Percentiles rank a stretch among this genome's conserved stretches.
These are phyloP conservation scores for Philaenus spumarius DNA, from an alignment of 1,140 invertebrate genomes.

Conservation along the genomic window DNA sequence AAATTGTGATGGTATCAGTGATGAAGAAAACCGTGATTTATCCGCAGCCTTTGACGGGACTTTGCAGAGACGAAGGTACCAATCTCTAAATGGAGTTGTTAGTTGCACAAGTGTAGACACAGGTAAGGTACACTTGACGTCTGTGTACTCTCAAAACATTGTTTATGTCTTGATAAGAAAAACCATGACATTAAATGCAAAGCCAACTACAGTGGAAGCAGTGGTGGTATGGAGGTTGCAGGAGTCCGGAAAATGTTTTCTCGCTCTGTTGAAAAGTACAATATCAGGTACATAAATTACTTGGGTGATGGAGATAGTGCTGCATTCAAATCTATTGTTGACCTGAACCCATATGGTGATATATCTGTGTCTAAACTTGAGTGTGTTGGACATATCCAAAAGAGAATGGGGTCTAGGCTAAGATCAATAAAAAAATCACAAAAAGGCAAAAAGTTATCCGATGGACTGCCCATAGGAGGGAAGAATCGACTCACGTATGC, in stretches of 20 bases:
- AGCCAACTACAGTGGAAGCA: constrained; percentile 24
- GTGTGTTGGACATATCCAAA: too few relatives aligned
- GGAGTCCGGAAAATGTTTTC: constrained; percentile 24
- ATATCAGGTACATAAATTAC: constrained; percentile 23
- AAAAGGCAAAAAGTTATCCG: too few relatives aligned
- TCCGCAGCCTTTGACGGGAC: constrained; percentile 22
- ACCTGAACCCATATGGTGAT: too few relatives aligned
- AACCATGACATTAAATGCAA: constrained; percentile 20
- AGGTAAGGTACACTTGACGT: constrained; percentile 25
- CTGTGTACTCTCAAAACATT: constrained; percentile 20
- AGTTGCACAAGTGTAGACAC: constrained; percentile 19
- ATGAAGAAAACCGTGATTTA: constrained; percentile 6
- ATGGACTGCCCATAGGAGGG: too few relatives aligned
- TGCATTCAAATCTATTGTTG: too few relatives aligned
- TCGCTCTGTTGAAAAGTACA: constrained; percentile 18
- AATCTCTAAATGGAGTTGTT: constrained; percentile 19
- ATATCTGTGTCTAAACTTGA: too few relatives aligned
- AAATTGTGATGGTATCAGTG: too few relatives aligned
- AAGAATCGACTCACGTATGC: too few relatives aligned
- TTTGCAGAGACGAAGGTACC: constrained; percentile 20
- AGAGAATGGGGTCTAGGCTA: too few relatives aligned
- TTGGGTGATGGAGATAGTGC: neutral
- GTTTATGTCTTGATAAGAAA: constrained; percentile 16
- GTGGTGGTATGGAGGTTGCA: too few relatives aligned
- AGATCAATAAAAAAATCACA: too few relatives aligned